phyloP scores from a whole-genome alignment of 1,140 invertebrate genomes.

The Lamellibrachia luymesi region DNA sequence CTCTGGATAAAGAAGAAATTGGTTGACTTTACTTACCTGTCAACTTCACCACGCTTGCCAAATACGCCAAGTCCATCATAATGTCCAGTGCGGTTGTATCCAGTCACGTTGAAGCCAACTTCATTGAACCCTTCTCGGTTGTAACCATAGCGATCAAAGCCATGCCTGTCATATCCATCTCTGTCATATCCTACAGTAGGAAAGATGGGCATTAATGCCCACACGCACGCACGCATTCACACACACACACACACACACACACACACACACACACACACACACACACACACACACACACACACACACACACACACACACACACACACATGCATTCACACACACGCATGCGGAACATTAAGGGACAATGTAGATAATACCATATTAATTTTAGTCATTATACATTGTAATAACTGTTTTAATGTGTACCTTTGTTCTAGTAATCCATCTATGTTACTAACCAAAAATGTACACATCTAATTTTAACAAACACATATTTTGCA shows the following conservation, averaged over 20 bases:
- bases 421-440: no score
- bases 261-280: no score
- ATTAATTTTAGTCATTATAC: no score
- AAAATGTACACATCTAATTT: background rate
- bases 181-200: slow-evolving; percentile 37
- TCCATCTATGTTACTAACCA: no score
- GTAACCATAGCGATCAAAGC: slow-evolving; percentile 40
- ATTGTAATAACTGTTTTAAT: no score
- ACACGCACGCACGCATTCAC: no score
- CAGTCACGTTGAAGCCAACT: slow-evolving; percentile 41
- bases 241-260: no score
- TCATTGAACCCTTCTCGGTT: slow-evolving; percentile 37
- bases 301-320: no score
- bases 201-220: background rate
- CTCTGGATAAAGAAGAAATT: background rate
- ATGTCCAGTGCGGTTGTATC: slow-evolving; percentile 40
- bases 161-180: slow-evolving; percentile 37
- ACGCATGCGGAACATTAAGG: no score
- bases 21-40: slow-evolving; percentile 35
- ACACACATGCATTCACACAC: background rate
- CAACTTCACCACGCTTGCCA: slow-evolving; percentile 36
- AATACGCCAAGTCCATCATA: slow-evolving; percentile 46
- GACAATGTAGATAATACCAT: no score
- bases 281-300: no score
- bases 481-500: no score